Evolutionary conservation across 2,888 invertebrate species (phyloP).

Genomic region (Machimus atricapillus): DNA sequence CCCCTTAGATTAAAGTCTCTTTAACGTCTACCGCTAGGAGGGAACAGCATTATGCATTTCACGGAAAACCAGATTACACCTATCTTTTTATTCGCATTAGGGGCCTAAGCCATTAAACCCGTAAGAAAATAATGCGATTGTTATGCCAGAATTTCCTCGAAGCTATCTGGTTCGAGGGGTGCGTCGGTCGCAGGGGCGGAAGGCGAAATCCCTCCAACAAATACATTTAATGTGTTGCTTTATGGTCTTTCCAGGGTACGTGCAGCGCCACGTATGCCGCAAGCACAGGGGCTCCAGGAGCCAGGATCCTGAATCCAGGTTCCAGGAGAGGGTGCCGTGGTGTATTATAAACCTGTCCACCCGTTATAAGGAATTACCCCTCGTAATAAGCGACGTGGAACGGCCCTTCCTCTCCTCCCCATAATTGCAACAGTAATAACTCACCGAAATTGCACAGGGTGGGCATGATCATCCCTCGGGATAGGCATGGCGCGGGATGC

Average conservation of each 20-base stretch:
- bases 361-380: constrained; percentile 45
- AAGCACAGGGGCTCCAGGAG: neutral
- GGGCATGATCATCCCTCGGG: constrained; percentile 9
- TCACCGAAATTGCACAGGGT: constrained; percentile 44
- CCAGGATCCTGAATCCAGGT: neutral
- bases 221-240: constrained; percentile 43
- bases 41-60: constrained; percentile 5
- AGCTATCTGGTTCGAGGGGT: constrained; percentile 10
- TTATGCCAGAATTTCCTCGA: constrained; percentile 39
- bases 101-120: constrained; percentile 42
- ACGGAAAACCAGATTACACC: constrained; percentile 30
- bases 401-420: constrained; percentile 39
- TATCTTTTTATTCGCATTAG: constrained; percentile 41
- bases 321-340: constrained; percentile 27
- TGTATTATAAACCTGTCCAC: constrained; percentile 46
- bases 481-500: neutral
- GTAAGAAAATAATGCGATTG: constrained; percentile 43
- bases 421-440: constrained; percentile 48
- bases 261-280: constrained; percentile 10
- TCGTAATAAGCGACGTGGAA: constrained; percentile 42
- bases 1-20: neutral
- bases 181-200: neutral
- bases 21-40: neutral
- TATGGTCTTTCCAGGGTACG: constrained; percentile 38
- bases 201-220: constrained; percentile 1